Conservation (phyloP, 2,113 vertebrate genomes). For the Callocephalon fimbriatum region DNA sequence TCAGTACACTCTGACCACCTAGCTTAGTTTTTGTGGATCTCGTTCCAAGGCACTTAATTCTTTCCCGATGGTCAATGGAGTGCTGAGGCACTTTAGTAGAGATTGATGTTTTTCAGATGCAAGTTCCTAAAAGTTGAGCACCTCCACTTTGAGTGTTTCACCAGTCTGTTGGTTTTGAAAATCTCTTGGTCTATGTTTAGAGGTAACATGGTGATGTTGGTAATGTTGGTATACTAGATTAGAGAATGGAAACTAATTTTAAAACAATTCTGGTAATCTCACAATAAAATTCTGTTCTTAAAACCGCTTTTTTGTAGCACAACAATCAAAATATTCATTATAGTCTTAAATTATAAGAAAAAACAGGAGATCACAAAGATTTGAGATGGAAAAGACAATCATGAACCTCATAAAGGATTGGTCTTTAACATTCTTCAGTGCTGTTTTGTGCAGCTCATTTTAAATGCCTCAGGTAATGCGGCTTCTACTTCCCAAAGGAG, state of each 20-base stretch:
- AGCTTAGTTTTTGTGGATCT: not conserved
- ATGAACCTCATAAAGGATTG: not conserved
- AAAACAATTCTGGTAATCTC: not conserved
- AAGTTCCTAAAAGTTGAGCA: not conserved
- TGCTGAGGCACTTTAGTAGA: not conserved
- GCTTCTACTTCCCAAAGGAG: not conserved
- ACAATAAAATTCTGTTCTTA: not conserved
- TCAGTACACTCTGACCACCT: not conserved
- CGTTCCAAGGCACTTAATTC: not conserved
- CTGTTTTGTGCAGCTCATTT: not conserved
- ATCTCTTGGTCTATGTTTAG: not conserved
- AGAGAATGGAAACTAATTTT: not conserved
- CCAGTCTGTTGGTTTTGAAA: not conserved
- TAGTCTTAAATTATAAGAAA: not conserved
- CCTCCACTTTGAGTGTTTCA: not conserved
- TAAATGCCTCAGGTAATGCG: not conserved
- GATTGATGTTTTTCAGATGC: not conserved
- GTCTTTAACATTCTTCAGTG: not conserved
- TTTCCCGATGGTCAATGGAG: not conserved
- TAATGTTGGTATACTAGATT: fast-evolving
- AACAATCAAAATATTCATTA: not conserved
- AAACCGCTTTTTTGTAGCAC: not conserved
- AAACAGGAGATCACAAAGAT: not conserved
- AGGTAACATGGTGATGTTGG: fast-evolving
- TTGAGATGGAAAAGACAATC: not conserved